Evolutionary conservation across 2,113 vertebrate genomes (phyloP).

Genomic region (Semnornis frantzii): DNA sequence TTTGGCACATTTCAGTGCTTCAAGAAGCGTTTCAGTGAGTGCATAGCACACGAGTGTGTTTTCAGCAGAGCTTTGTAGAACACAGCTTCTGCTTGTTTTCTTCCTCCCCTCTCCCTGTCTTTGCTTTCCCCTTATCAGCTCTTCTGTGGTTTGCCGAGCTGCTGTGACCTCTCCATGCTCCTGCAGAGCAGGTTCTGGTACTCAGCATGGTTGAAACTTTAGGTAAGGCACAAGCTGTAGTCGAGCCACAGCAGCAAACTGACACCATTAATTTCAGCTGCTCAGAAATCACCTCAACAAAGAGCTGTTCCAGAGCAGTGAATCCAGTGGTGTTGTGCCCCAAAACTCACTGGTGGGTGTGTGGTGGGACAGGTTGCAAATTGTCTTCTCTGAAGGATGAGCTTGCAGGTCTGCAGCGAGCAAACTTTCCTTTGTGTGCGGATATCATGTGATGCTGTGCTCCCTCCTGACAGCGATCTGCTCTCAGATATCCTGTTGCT

Average conservation of each 20-base stretch:
- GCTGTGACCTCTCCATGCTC: background rate
- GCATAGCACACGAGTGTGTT: background rate
- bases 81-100: background rate
- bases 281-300: accelerated
- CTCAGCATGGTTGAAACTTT: background rate
- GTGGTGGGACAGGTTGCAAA: background rate
- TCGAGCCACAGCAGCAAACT: background rate
- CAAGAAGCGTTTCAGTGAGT: background rate
- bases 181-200: background rate
- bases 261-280: accelerated
- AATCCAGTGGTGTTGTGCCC: background rate
- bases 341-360: background rate
- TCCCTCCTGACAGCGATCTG: background rate
- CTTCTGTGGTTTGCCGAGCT: background rate
- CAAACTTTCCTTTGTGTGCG: background rate
- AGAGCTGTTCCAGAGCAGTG: background rate
- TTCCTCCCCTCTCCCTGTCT: background rate
- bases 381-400: background rate
- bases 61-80: background rate
- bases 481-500: background rate
- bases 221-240: accelerated
- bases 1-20: background rate
- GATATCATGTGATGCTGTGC: background rate
- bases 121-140: background rate
- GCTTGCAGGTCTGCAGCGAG: background rate